Base-by-base conservation (phyloP, 2,113 vertebrate species). In the Corythaixoides concolor region DNA sequence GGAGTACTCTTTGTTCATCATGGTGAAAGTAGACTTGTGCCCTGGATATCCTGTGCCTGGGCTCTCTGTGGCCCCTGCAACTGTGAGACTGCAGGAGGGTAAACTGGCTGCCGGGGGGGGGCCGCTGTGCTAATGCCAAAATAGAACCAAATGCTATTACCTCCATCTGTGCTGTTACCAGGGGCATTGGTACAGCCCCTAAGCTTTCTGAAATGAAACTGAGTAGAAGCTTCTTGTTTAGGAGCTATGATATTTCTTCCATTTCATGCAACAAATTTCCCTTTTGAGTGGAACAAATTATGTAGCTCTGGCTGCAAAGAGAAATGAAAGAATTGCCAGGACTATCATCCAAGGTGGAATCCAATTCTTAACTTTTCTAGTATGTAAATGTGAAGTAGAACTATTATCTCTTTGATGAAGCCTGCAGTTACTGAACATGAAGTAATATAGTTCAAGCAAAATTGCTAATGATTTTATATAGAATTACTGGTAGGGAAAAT, bases 241-340 rank as follows among this genome's bases (percentile, higher is more conserved):
- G 53, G 19, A 84, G 5, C 27, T 41, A 11, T 60, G 67, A 21
- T 74, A 53, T 64, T 88, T 77, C 37, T 83, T 93, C 41, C 24
- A 22, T 72, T 86, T 24, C 27, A 16, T 62, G 49, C 28, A 79
- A 94, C 19, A 86, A 12, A 83, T 92, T 96, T 96, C 60, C 52
- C 23, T 70, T 94, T 92, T 94, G 82, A 90, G 75, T 86, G 60
- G 43, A 90, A 85, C 19, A 83, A 93, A 78, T 95, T 64, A 81
- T 14, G 66, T 83, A 59, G 53, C 58, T 59, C 63, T 88, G 21
- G 21, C 39, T 52, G 76, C 30, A 81, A 63, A 84, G 80, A 84
- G 66, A 92, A 93, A 84, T 81, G 62, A 74, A 89, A 81, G 79
- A 85, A 90, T 70, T 92, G 49, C 26, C 68, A 87, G 73, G 64